A percentile compares a stretch with the other conserved stretches of the same genome.
These are phyloP conservation scores for Polyploca ridens DNA, from an alignment of 2,888 invertebrate genomes.

Conservation along the genomic window DNA sequence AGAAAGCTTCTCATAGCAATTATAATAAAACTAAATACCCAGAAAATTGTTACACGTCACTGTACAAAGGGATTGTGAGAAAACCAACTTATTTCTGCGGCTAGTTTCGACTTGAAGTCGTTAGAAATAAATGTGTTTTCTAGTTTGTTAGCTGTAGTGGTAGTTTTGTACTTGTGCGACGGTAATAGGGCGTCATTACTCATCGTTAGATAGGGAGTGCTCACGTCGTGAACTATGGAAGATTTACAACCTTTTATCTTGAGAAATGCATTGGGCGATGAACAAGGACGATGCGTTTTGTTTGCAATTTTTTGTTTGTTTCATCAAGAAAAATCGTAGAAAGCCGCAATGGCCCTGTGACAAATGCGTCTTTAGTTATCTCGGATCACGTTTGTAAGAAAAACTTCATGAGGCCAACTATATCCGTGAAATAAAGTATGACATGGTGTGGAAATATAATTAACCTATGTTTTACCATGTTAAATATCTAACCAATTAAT, in stretches of 20 bases:
- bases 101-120: background rate
- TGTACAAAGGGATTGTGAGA: background rate
- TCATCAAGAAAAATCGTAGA: background rate
- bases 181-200: constrained; percentile 32
- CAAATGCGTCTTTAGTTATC: no score
- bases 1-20: background rate
- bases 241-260: constrained; percentile 40
- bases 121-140: constrained; percentile 2
- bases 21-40: constrained; percentile 4
- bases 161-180: constrained; percentile 28
- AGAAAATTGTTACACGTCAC: constrained; percentile 6
- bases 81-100: background rate
- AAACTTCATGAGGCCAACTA: no score
- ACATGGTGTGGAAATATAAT: no score
- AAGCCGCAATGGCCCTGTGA: no score
- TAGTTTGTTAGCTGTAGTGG: constrained; percentile 16
- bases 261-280: constrained; percentile 34
- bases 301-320: background rate
- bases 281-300: background rate
- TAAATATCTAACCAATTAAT: no score
- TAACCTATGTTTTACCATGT: no score
- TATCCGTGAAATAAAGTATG: no score
- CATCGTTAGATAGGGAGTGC: constrained; percentile 44
- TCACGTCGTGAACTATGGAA: constrained; percentile 41
- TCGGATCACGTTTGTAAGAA: no score